These are phyloP conservation scores for Dendropsophus ebraccatus DNA, from an alignment of 2,113 vertebrate genomes.

Conservation along the genomic window DNA sequence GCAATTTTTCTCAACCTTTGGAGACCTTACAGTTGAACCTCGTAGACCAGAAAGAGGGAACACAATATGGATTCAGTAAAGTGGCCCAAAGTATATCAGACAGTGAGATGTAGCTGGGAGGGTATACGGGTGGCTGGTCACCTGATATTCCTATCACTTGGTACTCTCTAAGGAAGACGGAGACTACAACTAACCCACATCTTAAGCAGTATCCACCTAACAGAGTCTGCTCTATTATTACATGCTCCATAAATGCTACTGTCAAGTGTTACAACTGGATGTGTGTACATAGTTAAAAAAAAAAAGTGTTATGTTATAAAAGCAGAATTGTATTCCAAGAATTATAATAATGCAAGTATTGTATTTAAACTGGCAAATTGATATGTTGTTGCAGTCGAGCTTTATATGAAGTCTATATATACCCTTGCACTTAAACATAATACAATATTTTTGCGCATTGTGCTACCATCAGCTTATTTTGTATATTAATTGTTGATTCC, in stretches of 20 bases:
- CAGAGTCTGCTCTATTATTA: slow-evolving; percentile 67
- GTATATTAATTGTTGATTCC: slow-evolving; percentile 73
- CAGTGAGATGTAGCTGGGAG: slow-evolving; percentile 62
- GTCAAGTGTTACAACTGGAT: slow-evolving; percentile 81
- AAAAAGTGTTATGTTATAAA: slow-evolving; percentile 67
- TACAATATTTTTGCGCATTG: slow-evolving; percentile 81
- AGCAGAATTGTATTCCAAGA: slow-evolving; percentile 75
- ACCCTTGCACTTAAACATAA: slow-evolving; percentile 88
- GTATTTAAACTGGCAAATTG: slow-evolving; percentile 87
- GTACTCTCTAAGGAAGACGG: slow-evolving; percentile 65
- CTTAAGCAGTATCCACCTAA: slow-evolving; percentile 74
- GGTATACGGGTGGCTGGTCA: slow-evolving; percentile 73
- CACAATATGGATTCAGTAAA: slow-evolving; percentile 96
- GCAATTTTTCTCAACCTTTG: slow-evolving; percentile 97
- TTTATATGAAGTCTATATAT: slow-evolving; percentile 85
- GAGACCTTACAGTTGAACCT: slow-evolving; percentile 91
- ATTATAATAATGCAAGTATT: slow-evolving; percentile 87
- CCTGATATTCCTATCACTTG: slow-evolving; percentile 69
- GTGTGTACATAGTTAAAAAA: slow-evolving; percentile 82
- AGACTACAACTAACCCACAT: slow-evolving; percentile 63
- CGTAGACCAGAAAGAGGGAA: slow-evolving; percentile 87
- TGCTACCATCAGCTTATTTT: slow-evolving; percentile 85
- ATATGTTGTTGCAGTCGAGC: slow-evolving; percentile 79
- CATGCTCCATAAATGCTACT: slow-evolving; percentile 74
- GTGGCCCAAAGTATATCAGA: slow-evolving; percentile 53